These are phyloP conservation scores for Oscheius sp. DNA, from an alignment of 1,140 invertebrate genomes.

Conservation along the genomic window DNA sequence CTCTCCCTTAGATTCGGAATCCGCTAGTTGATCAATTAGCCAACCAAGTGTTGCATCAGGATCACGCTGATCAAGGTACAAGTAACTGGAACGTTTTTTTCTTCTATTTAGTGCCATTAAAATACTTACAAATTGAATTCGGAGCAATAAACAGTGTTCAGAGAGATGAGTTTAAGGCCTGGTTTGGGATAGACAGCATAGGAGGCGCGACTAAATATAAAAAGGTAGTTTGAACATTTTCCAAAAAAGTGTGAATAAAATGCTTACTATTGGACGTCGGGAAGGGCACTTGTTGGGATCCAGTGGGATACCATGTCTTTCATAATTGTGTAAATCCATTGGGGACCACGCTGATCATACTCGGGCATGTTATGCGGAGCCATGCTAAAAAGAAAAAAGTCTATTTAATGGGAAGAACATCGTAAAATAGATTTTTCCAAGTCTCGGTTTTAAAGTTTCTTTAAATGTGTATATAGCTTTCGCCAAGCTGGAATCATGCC, in stretches of 20 bases:
- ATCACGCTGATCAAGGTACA: constrained; percentile 88
- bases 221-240: neutral
- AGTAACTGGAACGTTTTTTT: constrained; percentile 72
- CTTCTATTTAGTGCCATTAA: neutral
- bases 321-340: constrained; percentile 88
- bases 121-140: constrained; percentile 62
- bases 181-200: constrained; percentile 60
- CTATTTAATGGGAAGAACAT: neutral
- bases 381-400: constrained; percentile 43
- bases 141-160: constrained; percentile 65
- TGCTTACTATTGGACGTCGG: constrained; percentile 71
- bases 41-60: constrained; percentile 87
- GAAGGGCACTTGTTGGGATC: constrained; percentile 79
- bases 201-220: constrained; percentile 60
- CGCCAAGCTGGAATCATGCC: too few species aligned
- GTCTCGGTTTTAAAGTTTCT: neutral
- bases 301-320: constrained; percentile 81
- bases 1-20: constrained; percentile 84
- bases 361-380: constrained; percentile 44
- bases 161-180: constrained; percentile 62
- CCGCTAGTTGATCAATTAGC: constrained; percentile 86
- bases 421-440: neutral
- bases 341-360: constrained; percentile 41
- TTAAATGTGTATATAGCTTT: neutral
- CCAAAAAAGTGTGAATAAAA: neutral